These are phyloP conservation scores for Tenualosa thibaudeaui DNA, from an alignment of 2,797 vertebrate species.

Conservation along the genomic window DNA sequence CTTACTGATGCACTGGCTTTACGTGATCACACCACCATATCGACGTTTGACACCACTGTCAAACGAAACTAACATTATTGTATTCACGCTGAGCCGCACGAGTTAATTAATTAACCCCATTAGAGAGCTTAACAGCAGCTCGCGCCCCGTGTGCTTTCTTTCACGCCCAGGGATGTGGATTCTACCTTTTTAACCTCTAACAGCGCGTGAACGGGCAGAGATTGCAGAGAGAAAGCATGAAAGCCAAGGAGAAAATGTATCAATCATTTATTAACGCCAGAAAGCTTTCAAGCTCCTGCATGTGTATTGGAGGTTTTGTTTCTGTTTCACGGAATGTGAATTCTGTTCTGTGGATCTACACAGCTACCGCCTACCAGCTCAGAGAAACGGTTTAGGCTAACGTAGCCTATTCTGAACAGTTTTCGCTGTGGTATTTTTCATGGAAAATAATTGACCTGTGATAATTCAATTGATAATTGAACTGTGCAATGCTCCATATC, in stretches of 20 bases:
- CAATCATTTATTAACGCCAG: conserved; percentile 24
- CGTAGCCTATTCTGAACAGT: background rate
- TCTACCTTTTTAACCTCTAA: conserved; percentile 59
- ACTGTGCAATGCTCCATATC: background rate
- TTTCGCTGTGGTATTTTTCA: background rate
- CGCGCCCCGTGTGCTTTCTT: conserved; percentile 57
- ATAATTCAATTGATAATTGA: too few relatives aligned
- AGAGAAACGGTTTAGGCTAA: too few relatives aligned
- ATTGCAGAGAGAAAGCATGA: conserved; percentile 3
- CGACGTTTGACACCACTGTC: conserved; percentile 15
- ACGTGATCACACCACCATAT: background rate
- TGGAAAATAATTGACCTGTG: background rate
- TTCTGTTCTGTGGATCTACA: background rate
- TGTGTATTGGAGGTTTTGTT: conserved; percentile 21
- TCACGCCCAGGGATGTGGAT: conserved; percentile 75
- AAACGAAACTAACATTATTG: conserved; percentile 76
- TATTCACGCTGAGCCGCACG: conserved; percentile 76
- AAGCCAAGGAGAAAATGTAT: conserved; percentile 4
- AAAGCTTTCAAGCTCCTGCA: background rate
- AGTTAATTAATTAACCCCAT: conserved; percentile 76
- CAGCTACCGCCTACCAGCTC: background rate
- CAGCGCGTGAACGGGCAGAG: conserved; percentile 49
- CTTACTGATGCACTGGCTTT: background rate
- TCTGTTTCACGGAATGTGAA: conserved; percentile 22
- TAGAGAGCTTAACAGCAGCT: conserved; percentile 62